Base-by-base conservation (phyloP, 2,797 vertebrate species). In the Coreius guichenoti region DNA sequence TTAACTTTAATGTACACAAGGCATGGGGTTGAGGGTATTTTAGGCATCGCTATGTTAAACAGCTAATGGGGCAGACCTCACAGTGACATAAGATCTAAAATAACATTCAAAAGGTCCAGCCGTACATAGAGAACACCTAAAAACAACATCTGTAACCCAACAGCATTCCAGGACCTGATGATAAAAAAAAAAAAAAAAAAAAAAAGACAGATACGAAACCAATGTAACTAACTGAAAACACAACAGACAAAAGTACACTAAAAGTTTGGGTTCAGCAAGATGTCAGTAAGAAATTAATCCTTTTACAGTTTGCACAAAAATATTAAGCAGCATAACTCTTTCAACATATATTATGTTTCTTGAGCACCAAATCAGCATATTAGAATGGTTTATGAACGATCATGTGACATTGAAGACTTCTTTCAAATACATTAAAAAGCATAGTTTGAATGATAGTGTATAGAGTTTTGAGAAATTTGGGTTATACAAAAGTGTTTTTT, bases 1-100 rank as follows among this genome's bases (percentile, higher is more conserved):
- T 43, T 43, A 43, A 65, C 43, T 9, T 65, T 49, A 47, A 56
- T 5, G 80, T 85, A 63, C 51, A 82, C 88, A 87, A 90, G 77
- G 26, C 58, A 43, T 86, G 82, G 5, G 5, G 45, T 47, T 82
- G 31, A 58, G 49, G 26, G 36, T 81, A 86, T 67, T 86, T 86
- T 75, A 80, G 84, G 61, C 61, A 70, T 51, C 47, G 2, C 77
- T 80, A 19, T 54, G 26, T 49, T 43, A 86, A 76, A 86, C 49
- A 19, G 75, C 80, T 70, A 80, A 86, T 7, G 2, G 67, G 84
- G 36, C 33, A 86, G 49, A 80, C 68, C 56, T 77, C 76, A 75
- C 61, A 75, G 43, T 51, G 56, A 73, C n/a, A 63, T 65, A 39
- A 39, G 76, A 45, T n/a, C 65, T 72, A 14, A 79, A 85, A 85